phyloP scores from a whole-genome alignment of 2,888 invertebrate species.

The Celastrina argiolus region DNA sequence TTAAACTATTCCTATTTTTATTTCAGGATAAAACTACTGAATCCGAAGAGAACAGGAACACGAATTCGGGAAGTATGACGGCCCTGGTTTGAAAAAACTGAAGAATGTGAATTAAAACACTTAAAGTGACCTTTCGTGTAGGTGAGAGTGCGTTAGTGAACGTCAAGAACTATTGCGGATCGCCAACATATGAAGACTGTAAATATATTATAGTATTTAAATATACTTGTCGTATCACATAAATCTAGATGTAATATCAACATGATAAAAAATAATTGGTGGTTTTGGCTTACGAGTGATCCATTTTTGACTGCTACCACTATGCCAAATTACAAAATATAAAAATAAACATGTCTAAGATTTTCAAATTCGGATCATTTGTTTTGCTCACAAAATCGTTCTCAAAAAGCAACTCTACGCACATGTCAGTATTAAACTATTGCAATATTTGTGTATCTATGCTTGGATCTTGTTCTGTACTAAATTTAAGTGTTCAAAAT shows the following conservation, averaged over 20 bases:
- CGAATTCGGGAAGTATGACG: slow-evolving; percentile 62
- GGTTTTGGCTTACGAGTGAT: not conserved
- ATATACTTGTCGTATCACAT: slow-evolving; percentile 47
- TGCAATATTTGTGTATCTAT: not conserved
- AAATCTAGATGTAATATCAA: slow-evolving; percentile 5
- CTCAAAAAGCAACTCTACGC: not conserved
- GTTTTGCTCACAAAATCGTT: not conserved
- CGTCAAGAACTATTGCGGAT: slow-evolving; percentile 32
- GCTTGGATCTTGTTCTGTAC: not conserved
- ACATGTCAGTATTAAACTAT: slow-evolving; percentile 5
- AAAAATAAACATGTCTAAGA: not conserved
- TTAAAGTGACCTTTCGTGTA: slow-evolving; percentile 5
- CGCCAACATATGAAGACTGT: slow-evolving; percentile 61
- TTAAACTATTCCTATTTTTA: slow-evolving; percentile 18
- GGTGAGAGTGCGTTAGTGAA: slow-evolving; percentile 20
- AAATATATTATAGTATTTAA: slow-evolving; percentile 52
- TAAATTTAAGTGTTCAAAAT: not conserved
- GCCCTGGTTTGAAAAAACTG: slow-evolving; percentile 51
- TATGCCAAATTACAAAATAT: not conserved
- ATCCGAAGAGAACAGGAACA: slow-evolving; percentile 51
- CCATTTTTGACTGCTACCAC: slow-evolving; percentile 7
- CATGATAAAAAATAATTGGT: not conserved
- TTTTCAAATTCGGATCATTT: slow-evolving; percentile 11
- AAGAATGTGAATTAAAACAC: not conserved
- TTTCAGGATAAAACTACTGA: slow-evolving; percentile 52